Percentiles rank a stretch among this genome's conserved stretches.
Conservation (phyloP, 2,797 vertebrate genomes). For the Chromis chromis region DNA sequence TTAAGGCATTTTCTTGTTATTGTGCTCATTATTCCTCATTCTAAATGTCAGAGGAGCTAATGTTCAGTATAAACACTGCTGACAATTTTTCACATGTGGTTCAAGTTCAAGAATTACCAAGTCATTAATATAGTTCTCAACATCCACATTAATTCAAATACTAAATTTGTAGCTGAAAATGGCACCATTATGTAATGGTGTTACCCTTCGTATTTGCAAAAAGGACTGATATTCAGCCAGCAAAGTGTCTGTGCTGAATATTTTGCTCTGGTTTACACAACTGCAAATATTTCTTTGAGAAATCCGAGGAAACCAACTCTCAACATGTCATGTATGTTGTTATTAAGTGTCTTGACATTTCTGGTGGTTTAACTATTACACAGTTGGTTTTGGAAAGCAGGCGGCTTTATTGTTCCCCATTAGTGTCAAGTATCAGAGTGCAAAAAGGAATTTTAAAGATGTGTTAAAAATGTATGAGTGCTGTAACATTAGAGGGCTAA, state of each 20-base stretch:
- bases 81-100: background rate
- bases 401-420: conserved; percentile 42
- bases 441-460: conserved; percentile 57
- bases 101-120: background rate
- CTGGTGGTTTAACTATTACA: conserved; percentile 2
- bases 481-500: conserved; percentile 56
- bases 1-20: background rate
- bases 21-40: conserved; percentile 1
- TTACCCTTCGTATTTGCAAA: background rate
- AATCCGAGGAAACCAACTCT: background rate
- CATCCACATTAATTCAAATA: too few relatives aligned
- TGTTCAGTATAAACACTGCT: background rate
- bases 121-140: background rate
- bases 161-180: too few relatives aligned
- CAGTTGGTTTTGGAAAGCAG: conserved; percentile 39
- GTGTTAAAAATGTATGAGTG: conserved; percentile 77
- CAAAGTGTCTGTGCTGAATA: too few relatives aligned
- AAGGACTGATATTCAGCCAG: background rate
- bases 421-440: conserved; percentile 73
- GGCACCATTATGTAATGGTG: too few relatives aligned
- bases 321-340: background rate
- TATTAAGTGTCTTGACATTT: conserved; percentile 10
- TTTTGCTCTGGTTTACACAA: background rate
- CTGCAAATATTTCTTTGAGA: background rate
- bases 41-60: background rate